A percentile compares a stretch with the other conserved stretches of the same genome.
phyloP scores from a whole-genome alignment of 2,113 vertebrate genomes.

The Pseudolaguvia tuberculata region DNA sequence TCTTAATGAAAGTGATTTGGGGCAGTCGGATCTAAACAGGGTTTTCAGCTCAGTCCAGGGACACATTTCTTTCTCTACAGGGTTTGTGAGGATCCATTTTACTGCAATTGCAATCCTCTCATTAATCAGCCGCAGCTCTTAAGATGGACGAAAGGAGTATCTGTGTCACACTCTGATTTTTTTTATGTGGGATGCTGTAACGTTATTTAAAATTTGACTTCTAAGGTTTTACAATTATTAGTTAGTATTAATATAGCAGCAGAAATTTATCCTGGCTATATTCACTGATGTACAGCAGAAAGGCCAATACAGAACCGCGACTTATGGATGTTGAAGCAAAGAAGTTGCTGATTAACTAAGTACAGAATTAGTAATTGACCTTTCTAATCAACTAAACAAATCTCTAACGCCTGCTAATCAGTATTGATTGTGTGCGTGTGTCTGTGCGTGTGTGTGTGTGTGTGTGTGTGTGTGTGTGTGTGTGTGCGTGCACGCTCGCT shows the following conservation, averaged over 20 bases:
- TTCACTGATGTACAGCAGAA: conserved; percentile 56
- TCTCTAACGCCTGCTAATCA: conserved; percentile 74
- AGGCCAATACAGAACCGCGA: conserved; percentile 48
- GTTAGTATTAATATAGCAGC: not conserved
- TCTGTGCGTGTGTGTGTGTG: too few relatives aligned
- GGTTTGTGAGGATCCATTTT: conserved; percentile 53
- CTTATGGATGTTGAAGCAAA: conserved; percentile 68
- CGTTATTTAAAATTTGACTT: not conserved
- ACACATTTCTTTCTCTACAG: conserved; percentile 58
- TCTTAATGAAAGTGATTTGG: conserved; percentile 75
- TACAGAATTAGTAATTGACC: conserved; percentile 81
- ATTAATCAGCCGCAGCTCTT: conserved; percentile 64
- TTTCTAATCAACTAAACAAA: conserved; percentile 83
- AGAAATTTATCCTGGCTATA: not conserved
- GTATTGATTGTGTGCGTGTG: conserved; percentile 67
- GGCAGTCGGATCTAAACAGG: conserved; percentile 55
- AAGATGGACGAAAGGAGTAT: conserved; percentile 55
- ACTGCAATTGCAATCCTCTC: conserved; percentile 3
- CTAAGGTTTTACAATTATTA: not conserved
- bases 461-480: conserved; percentile 44
- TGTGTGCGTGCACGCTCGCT: conserved; percentile 43
- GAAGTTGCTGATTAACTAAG: conserved; percentile 78
- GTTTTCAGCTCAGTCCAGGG: conserved; percentile 65
- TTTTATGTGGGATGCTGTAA: too few relatives aligned
- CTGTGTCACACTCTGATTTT: conserved; percentile 7